Conservation (phyloP, 2,113 vertebrate species). For the Corythornis vintsioides region DNA sequence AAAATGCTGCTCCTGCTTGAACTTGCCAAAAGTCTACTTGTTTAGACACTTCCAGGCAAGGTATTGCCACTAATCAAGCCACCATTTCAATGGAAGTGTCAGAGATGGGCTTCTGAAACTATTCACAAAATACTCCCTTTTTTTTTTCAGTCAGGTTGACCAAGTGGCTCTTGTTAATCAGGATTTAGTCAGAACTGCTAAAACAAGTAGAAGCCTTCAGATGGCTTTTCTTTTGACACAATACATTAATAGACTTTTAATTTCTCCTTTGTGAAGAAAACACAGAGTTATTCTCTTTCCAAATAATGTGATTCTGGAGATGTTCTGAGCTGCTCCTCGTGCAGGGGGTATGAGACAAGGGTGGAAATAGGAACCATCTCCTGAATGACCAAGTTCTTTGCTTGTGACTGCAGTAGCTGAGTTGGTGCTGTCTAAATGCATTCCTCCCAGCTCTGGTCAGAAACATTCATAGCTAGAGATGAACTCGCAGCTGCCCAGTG, state of each 20-base stretch:
- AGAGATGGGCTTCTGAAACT: background rate
- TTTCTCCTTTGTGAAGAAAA: slow-evolving; percentile 27
- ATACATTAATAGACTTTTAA: background rate
- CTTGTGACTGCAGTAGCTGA: background rate
- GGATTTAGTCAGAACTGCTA: background rate
- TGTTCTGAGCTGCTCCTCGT: background rate
- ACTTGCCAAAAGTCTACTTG: background rate
- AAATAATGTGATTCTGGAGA: background rate
- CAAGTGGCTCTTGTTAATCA: background rate
- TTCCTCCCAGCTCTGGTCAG: background rate
- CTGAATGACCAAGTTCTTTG: background rate
- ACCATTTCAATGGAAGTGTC: background rate
- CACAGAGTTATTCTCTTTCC: background rate
- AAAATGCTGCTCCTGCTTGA: background rate
- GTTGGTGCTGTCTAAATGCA: background rate
- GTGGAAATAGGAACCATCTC: background rate
- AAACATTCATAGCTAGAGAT: background rate
- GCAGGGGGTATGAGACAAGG: background rate
- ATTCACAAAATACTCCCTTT: background rate
- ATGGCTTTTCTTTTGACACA: background rate
- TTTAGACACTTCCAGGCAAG: background rate
- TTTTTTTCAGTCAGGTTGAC: background rate
- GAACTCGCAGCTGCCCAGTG: background rate
- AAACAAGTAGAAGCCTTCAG: background rate
- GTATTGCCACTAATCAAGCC: background rate